These are phyloP conservation scores for Ciconia maguari DNA, from an alignment of 2,113 vertebrate genomes.

Conservation along the genomic window DNA sequence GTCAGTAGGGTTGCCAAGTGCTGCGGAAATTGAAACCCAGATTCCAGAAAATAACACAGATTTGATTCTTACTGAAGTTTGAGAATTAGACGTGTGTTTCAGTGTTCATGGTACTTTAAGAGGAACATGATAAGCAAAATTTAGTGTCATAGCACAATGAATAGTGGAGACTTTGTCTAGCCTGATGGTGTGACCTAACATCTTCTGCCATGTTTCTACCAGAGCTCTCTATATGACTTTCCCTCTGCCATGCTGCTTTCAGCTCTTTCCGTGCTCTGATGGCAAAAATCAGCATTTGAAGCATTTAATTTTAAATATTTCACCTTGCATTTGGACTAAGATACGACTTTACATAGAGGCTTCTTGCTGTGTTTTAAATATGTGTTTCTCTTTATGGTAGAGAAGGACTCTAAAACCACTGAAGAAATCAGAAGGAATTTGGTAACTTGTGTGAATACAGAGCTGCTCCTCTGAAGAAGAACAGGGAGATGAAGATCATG, in stretches of 20 bases:
- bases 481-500: background rate
- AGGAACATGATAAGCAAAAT: background rate
- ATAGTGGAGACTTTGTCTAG: background rate
- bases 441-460: background rate
- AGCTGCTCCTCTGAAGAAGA: background rate
- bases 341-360: background rate
- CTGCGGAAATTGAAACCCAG: background rate
- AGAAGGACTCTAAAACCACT: background rate
- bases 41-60: background rate
- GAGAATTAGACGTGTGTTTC: background rate
- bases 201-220: background rate
- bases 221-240: background rate
- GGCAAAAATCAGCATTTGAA: background rate
- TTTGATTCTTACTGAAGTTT: background rate
- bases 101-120: background rate
- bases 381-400: background rate
- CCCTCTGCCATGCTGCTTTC: background rate
- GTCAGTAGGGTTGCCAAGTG: background rate
- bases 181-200: background rate
- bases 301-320: background rate
- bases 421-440: background rate
- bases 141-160: background rate
- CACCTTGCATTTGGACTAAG: background rate
- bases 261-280: background rate
- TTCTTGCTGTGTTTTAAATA: background rate